These are phyloP conservation scores for Panagrolaimus sp. DNA, from an alignment of 1,140 invertebrate genomes.

Conservation along the genomic window DNA sequence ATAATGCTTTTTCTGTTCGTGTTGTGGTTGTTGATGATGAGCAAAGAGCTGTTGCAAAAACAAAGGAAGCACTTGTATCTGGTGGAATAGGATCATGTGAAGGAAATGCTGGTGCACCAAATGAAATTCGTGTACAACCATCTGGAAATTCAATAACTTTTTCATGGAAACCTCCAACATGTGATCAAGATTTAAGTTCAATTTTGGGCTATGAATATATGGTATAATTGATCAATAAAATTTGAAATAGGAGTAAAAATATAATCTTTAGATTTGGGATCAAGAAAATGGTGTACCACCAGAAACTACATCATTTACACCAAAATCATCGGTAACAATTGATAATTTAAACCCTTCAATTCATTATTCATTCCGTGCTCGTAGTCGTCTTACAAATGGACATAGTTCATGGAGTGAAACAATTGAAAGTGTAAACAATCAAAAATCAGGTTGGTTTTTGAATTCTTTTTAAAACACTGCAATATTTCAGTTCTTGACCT, in stretches of 20 bases:
- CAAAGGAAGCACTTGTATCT: conserved; percentile 41
- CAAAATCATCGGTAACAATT: conserved; percentile 41
- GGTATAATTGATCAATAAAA: conserved; percentile 29
- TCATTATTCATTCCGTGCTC: conserved; percentile 48
- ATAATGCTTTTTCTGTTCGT: conserved; percentile 49
- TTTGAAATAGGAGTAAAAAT: not conserved
- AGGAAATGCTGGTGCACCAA: conserved; percentile 39
- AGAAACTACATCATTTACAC: conserved; percentile 48
- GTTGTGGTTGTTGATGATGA: conserved; percentile 43
- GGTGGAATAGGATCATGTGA: conserved; percentile 28
- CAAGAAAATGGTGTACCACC: conserved; percentile 36
- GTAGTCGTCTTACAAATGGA: conserved; percentile 48
- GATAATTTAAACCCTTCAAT: conserved; percentile 40
- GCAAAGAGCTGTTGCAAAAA: conserved; percentile 42
- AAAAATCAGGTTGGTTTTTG: not conserved
- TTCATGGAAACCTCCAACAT: conserved; percentile 45
- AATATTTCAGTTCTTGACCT: conserved; percentile 13
- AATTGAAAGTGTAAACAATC: conserved; percentile 30
- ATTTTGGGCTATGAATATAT: conserved; percentile 56
- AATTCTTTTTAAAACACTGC: not conserved
- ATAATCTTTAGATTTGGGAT: conserved; percentile 42
- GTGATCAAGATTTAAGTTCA: conserved; percentile 37
- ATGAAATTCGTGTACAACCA: conserved; percentile 14
- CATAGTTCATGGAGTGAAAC: conserved; percentile 51
- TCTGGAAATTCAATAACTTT: conserved; percentile 32